Evolutionary conservation across 1,140 invertebrate species (phyloP).

Genomic region (Eurytemora carolleeae): DNA sequence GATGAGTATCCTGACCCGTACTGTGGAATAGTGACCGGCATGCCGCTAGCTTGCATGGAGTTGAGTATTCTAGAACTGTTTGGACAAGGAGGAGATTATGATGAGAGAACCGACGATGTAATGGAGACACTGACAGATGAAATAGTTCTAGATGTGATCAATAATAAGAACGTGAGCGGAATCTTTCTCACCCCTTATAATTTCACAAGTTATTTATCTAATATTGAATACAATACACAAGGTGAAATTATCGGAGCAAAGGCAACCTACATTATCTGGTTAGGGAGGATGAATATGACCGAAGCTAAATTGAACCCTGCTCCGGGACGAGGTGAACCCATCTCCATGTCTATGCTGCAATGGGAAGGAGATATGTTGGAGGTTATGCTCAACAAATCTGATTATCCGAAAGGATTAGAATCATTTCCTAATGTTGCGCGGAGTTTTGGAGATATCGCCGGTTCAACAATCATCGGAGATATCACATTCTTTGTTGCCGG

Average conservation of each 20-base stretch:
- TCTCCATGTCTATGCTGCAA: neutral
- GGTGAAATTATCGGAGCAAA: neutral
- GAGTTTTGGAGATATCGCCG: conserved; percentile 47
- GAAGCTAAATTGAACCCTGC: conserved; percentile 2
- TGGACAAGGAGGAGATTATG: conserved; percentile 32
- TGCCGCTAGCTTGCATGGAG: conserved; percentile 32
- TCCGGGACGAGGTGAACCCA: neutral
- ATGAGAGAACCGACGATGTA: conserved; percentile 13
- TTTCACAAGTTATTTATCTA: neutral
- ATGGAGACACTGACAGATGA: conserved; percentile 34
- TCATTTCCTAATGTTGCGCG: neutral
- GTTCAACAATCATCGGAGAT: conserved; percentile 38
- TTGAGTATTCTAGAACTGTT: conserved; percentile 46
- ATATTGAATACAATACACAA: neutral
- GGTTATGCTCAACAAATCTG: conserved; percentile 1
- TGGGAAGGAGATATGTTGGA: conserved; percentile 10
- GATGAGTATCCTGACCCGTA: conserved; percentile 7
- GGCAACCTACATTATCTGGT: conserved; percentile 10
- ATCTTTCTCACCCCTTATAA: conserved; percentile 4
- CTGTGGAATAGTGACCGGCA: conserved; percentile 5
- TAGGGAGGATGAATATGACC: conserved; percentile 4
- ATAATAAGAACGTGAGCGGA: conserved; percentile 27
- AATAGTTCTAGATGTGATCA: conserved; percentile 39
- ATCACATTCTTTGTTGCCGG: conserved; percentile 31
- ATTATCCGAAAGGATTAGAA: conserved; percentile 7